phyloP scores from a whole-genome alignment of 1,140 invertebrate species.

The Heliconius melpomene region DNA sequence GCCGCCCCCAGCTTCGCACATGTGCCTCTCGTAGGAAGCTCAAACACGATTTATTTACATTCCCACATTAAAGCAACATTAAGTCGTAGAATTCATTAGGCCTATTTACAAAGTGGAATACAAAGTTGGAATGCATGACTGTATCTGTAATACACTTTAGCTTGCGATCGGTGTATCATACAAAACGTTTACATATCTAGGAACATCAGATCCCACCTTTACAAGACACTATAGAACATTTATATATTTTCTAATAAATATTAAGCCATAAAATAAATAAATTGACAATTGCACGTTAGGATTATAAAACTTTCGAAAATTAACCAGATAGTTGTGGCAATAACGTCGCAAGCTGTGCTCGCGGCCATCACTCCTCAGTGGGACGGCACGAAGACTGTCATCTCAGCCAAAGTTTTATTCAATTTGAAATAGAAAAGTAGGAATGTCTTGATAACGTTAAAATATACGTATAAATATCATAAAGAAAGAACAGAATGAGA shows the following conservation, averaged over 20 bases:
- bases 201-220: constrained; percentile 72
- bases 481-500: constrained; percentile 65
- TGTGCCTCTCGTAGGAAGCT: constrained; percentile 52
- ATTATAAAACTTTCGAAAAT: constrained; percentile 72
- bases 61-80: constrained; percentile 72
- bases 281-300: constrained; percentile 75
- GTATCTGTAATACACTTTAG: constrained; percentile 59
- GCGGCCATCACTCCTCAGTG: constrained; percentile 32
- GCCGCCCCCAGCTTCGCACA: constrained; percentile 32
- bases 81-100: constrained; percentile 74
- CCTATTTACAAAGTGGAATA: constrained; percentile 81
- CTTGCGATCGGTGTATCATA: constrained; percentile 64
- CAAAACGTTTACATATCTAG: constrained; percentile 69
- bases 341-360: constrained; percentile 63
- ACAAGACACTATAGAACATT: constrained; percentile 60
- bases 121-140: constrained; percentile 77
- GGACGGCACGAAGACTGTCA: constrained; percentile 9
- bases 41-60: constrained; percentile 73
- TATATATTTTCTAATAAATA: constrained; percentile 76
- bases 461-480: constrained; percentile 47
- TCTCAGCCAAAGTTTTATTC: neutral
- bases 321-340: constrained; percentile 41
- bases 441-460: constrained; percentile 72
- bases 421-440: constrained; percentile 43
- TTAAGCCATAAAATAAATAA: constrained; percentile 77